Conservation (phyloP, 2,113 vertebrate genomes). For the Hyla sarda region DNA sequence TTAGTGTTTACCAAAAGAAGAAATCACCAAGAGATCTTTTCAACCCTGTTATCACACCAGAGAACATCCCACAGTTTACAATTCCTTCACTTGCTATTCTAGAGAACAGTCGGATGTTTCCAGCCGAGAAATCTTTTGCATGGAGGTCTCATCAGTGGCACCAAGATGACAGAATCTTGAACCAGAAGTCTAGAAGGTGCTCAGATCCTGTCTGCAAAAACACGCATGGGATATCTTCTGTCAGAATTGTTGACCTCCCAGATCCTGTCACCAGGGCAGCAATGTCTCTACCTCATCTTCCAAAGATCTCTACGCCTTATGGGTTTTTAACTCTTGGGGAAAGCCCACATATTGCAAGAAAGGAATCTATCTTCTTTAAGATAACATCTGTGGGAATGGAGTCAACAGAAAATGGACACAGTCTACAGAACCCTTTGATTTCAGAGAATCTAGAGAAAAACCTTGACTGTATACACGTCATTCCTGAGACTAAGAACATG, state of each 20-base stretch:
- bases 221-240: rapidly evolving
- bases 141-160: slow-evolving; percentile 27
- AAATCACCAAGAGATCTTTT: slow-evolving; percentile 6
- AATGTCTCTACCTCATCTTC: slow-evolving; percentile 75
- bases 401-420: neutral
- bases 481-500: neutral
- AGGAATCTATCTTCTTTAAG: slow-evolving; percentile 77
- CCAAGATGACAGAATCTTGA: neutral
- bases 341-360: slow-evolving; percentile 75
- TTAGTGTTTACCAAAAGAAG: rapidly evolving
- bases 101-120: slow-evolving; percentile 45
- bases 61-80: slow-evolving; percentile 75
- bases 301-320: slow-evolving; percentile 72
- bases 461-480: rapidly evolving
- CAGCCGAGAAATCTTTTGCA: slow-evolving; percentile 40
- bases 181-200: slow-evolving; percentile 16
- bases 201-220: slow-evolving; percentile 60
- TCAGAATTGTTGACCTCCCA: slow-evolving; percentile 36
- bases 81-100: slow-evolving; percentile 72
- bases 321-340: slow-evolving; percentile 76
- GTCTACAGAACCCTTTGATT: neutral
- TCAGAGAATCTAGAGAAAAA: rapidly evolving
- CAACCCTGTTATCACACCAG: slow-evolving; percentile 72
- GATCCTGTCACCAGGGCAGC: slow-evolving; percentile 68
- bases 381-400: neutral